A percentile compares a stretch with the other conserved stretches of the same genome.
Evolutionary conservation across 2,888 invertebrate species (phyloP).

Genomic region (Agapostemon virescens): DNA sequence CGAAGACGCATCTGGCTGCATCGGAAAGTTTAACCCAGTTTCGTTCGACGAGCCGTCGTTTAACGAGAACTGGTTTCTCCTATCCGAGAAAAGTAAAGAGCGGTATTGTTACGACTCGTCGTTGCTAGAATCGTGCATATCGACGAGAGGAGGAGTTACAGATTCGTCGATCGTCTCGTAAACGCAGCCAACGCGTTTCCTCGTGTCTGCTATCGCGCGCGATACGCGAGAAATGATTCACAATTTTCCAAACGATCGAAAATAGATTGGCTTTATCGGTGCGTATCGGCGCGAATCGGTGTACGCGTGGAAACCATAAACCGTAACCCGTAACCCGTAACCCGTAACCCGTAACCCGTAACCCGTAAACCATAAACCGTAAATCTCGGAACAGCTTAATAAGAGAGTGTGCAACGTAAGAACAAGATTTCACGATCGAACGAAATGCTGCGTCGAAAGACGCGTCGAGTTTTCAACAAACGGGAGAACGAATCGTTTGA

Average conservation of each 20-base stretch:
- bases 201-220: neutral
- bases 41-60: constrained; percentile 45
- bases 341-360: too few relatives aligned
- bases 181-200: neutral
- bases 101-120: constrained; percentile 37
- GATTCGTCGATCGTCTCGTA: constrained; percentile 20
- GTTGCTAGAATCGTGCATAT: constrained; percentile 8
- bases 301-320: neutral
- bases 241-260: neutral
- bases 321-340: too few relatives aligned
- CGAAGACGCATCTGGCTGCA: constrained; percentile 44
- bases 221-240: neutral
- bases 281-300: neutral
- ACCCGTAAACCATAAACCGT: too few relatives aligned
- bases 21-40: constrained; percentile 65
- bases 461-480: neutral
- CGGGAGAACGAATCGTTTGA: neutral
- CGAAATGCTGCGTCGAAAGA: neutral
- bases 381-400: neutral
- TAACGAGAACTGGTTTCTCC: constrained; percentile 40
- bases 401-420: neutral
- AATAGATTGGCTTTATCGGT: neutral
- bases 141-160: constrained; percentile 26
- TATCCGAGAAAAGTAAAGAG: constrained; percentile 39
- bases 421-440: neutral